These are phyloP conservation scores for Nomada ruficornis DNA, from an alignment of 2,888 invertebrate species.

Conservation along the genomic window DNA sequence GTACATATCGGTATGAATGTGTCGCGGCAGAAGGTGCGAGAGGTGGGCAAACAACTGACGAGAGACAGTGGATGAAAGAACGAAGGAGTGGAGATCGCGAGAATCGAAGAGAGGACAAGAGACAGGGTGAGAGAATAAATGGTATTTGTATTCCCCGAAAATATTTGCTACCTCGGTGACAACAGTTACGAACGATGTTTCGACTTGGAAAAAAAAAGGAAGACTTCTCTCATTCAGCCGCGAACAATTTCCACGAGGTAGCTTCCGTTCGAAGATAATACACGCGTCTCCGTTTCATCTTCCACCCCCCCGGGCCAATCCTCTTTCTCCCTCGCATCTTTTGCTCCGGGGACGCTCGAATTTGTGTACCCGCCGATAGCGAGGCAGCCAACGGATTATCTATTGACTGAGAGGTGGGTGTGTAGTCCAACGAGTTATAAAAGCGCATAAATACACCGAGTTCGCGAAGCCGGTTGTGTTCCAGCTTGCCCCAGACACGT, in stretches of 20 bases:
- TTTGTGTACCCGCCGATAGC: background rate
- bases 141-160: conserved; percentile 38
- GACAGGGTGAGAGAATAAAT: conserved; percentile 25
- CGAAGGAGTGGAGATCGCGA: background rate
- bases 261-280: conserved; percentile 54
- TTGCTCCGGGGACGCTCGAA: conserved; percentile 18
- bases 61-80: background rate
- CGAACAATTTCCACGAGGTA: conserved; percentile 58
- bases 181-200: conserved; percentile 26
- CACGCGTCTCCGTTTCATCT: conserved; percentile 49
- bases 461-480: conserved; percentile 39
- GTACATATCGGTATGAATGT: no score
- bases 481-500: conserved; percentile 29
- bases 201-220: conserved; percentile 29
- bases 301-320: conserved; percentile 1
- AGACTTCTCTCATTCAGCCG: conserved; percentile 40
- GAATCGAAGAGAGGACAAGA: background rate
- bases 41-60: no score
- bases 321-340: conserved; percentile 37
- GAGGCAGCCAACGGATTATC: conserved; percentile 51
- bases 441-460: conserved; percentile 51
- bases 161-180: conserved; percentile 20
- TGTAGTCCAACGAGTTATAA: conserved; percentile 53
- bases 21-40: no score
- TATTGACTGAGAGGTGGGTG: conserved; percentile 62